phyloP scores from a whole-genome alignment of 2,113 vertebrate species.

The Upupa epops region DNA sequence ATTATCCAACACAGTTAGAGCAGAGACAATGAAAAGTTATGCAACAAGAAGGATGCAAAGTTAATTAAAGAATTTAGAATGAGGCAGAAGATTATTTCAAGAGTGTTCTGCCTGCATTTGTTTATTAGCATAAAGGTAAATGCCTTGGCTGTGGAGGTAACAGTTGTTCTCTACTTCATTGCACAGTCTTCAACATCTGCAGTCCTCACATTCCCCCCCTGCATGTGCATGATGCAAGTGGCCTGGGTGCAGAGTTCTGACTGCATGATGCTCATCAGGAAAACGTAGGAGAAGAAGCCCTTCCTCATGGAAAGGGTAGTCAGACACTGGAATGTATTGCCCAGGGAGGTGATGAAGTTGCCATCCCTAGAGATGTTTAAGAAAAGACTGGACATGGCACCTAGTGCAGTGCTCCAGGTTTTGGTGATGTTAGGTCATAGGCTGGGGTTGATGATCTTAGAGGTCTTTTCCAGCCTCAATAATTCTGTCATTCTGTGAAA shows the following conservation, averaged over 20 bases:
- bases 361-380: too few relatives aligned
- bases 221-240: neutral
- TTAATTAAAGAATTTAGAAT: neutral
- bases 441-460: too few relatives aligned
- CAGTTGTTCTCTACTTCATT: neutral
- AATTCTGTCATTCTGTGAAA: too few relatives aligned
- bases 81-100: neutral
- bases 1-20: neutral
- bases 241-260: neutral
- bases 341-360: too few relatives aligned
- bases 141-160: neutral
- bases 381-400: too few relatives aligned
- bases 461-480: too few relatives aligned
- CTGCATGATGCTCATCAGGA: neutral
- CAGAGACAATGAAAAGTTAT: neutral
- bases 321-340: too few relatives aligned
- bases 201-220: fast-evolving
- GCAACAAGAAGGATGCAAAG: neutral
- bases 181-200: neutral
- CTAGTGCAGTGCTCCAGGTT: too few relatives aligned
- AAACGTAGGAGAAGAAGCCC: neutral
- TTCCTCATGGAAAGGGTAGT: too few relatives aligned
- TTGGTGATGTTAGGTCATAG: too few relatives aligned
- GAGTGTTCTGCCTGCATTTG: neutral
- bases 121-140: neutral